Conservation (phyloP, 2,888 invertebrate genomes). For the Octonoba sinensis region DNA sequence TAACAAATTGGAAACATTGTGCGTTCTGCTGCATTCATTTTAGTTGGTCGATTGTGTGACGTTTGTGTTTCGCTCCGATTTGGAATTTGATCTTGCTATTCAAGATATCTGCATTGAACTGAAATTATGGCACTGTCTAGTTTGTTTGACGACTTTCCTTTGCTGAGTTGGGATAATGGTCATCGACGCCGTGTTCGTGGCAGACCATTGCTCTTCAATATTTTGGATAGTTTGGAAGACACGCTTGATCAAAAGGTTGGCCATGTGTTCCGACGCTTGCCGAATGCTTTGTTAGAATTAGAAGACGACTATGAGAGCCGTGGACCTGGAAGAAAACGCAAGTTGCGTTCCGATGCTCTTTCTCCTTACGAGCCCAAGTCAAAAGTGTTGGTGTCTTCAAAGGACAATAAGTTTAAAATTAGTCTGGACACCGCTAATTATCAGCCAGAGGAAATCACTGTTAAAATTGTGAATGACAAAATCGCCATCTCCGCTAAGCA, state of each 20-base stretch:
- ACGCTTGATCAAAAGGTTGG: constrained; percentile 10
- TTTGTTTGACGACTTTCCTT: constrained; percentile 18
- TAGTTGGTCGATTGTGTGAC: too few species aligned
- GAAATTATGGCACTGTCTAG: constrained; percentile 16
- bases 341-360: neutral
- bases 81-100: too few species aligned
- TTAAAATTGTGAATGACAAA: constrained; percentile 27
- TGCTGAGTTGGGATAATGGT: neutral
- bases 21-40: too few species aligned
- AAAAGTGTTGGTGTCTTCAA: constrained; percentile 11
- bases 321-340: neutral
- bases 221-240: constrained; percentile 13
- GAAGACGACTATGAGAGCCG: constrained; percentile 5
- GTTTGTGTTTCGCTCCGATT: too few species aligned
- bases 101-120: neutral
- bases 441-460: constrained; percentile 26
- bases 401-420: constrained; percentile 33
- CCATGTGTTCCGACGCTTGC: constrained; percentile 8
- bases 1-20: too few species aligned
- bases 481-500: constrained; percentile 33
- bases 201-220: neutral
- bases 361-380: constrained; percentile 28
- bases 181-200: neutral
- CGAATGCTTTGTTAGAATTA: neutral
- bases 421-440: constrained; percentile 24